These are phyloP conservation scores for Parasteatoda lunata DNA, from an alignment of 2,888 invertebrate genomes.

Conservation along the genomic window DNA sequence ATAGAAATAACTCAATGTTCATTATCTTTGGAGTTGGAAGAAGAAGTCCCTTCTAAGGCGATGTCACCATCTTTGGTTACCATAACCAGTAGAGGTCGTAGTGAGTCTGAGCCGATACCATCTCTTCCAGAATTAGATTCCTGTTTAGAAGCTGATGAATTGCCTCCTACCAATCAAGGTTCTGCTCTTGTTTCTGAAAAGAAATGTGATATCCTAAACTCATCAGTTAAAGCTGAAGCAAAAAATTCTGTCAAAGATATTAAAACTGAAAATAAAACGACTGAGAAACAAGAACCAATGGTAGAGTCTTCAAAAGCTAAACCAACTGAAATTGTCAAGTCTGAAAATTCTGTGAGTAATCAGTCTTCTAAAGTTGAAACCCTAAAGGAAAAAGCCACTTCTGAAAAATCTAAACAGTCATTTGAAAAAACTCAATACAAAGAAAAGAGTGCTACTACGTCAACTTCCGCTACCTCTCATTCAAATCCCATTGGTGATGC, in stretches of 20 bases:
- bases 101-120: conserved; percentile 52
- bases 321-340: conserved; percentile 9
- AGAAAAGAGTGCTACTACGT: neutral
- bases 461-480: neutral
- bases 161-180: conserved; percentile 11
- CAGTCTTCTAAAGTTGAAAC: conserved; percentile 14
- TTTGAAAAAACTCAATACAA: conserved; percentile 25
- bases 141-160: neutral
- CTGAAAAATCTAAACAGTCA: conserved; percentile 25
- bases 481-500: neutral
- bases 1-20: conserved; percentile 64
- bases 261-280: neutral
- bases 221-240: neutral
- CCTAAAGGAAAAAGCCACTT: conserved; percentile 12
- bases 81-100: conserved; percentile 34
- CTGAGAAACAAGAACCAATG: neutral
- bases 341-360: neutral
- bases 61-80: conserved; percentile 15
- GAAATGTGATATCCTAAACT: conserved; percentile 9
- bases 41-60: conserved; percentile 17
- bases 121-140: neutral
- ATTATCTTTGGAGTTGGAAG: conserved; percentile 33
- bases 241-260: neutral
- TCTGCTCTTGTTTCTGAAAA: neutral
- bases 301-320: neutral